phyloP scores from a whole-genome alignment of 2,113 vertebrate species.

The Alosa alosa region DNA sequence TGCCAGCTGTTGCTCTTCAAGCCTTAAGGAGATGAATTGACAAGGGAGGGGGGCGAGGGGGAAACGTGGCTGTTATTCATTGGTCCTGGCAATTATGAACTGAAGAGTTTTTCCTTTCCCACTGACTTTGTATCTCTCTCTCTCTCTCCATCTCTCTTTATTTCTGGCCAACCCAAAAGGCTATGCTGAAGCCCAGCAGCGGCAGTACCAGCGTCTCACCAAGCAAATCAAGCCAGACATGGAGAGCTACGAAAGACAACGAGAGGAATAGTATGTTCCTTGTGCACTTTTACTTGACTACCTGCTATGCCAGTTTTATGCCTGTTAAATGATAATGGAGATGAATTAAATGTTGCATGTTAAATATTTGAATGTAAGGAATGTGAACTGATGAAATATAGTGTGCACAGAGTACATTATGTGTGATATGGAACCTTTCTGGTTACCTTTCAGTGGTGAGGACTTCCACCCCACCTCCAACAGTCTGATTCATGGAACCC shows the following conservation, averaged over 20 bases:
- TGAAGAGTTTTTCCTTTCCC: neutral
- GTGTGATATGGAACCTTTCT: constrained; percentile 28
- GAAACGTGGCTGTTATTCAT: constrained; percentile 51
- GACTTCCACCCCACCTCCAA: constrained; percentile 90
- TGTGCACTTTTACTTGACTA: constrained; percentile 16
- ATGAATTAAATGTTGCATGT: neutral
- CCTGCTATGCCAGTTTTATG: neutral
- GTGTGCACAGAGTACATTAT: neutral
- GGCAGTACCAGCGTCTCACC: constrained; percentile 92
- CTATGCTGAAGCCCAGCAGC: constrained; percentile 91
- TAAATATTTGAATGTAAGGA: neutral
- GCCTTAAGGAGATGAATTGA: constrained; percentile 44
- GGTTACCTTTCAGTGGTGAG: constrained; percentile 75
- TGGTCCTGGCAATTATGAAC: constrained; percentile 61
- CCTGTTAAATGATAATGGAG: neutral
- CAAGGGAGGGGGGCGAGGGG: neutral
- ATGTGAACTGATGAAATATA: neutral
- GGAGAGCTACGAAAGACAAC: constrained; percentile 81
- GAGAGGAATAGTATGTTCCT: constrained; percentile 71
- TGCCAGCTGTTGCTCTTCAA: constrained; percentile 50
- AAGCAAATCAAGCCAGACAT: constrained; percentile 93
- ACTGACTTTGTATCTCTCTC: constrained; percentile 16
- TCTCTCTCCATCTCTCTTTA: constrained; percentile 14
- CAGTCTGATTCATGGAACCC: constrained; percentile 89
- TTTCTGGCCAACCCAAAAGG: constrained; percentile 65